These are phyloP conservation scores for Pundamilia nyererei DNA, from an alignment of 2,113 vertebrate genomes.

Conservation along the genomic window DNA sequence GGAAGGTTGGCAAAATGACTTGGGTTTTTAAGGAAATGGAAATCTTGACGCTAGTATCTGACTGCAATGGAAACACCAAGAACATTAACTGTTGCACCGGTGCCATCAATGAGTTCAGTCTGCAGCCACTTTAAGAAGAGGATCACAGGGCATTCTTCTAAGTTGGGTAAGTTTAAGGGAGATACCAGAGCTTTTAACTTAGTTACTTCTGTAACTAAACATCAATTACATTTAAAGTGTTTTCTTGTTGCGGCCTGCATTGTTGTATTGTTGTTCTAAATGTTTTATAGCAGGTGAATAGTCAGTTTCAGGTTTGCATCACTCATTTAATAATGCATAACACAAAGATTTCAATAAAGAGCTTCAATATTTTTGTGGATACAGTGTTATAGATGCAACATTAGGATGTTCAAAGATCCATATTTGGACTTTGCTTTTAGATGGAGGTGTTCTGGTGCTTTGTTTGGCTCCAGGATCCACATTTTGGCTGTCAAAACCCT, in stretches of 20 bases:
- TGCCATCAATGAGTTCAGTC: background rate
- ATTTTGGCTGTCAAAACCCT: fast-evolving
- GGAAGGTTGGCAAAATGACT: background rate
- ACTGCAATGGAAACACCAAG: background rate
- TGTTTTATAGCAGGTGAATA: fast-evolving
- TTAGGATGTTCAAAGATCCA: background rate
- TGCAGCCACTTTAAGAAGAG: background rate
- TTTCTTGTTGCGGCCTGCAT: fast-evolving
- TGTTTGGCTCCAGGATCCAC: background rate
- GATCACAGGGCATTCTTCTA: background rate
- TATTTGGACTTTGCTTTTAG: background rate
- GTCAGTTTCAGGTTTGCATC: background rate
- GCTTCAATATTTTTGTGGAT: background rate
- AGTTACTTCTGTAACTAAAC: background rate
- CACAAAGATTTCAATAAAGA: background rate
- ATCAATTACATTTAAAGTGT: background rate
- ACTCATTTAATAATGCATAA: background rate
- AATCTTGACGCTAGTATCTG: background rate
- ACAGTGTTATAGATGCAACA: background rate
- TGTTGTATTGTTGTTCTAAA: fast-evolving
- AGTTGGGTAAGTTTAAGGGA: background rate
- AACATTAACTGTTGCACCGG: background rate
- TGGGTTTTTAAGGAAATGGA: background rate
- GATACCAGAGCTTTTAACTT: background rate
- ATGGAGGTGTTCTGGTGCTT: background rate